Conservation (phyloP, 23 tunicate species). For the Trididemnum clinides region DNA sequence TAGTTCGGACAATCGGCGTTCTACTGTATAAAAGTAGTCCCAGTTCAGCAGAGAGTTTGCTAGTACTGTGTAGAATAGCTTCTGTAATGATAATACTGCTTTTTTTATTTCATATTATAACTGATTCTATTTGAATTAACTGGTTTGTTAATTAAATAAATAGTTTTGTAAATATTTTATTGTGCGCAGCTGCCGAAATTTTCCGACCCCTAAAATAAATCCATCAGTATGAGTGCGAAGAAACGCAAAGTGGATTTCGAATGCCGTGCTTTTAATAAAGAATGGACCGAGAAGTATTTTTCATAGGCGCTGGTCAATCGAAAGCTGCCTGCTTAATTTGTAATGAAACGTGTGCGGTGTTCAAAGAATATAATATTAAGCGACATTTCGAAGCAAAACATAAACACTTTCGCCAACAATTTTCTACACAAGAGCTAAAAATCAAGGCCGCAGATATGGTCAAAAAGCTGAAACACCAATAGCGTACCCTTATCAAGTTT, state of each 20-base stretch:
- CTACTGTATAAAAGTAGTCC: conserved; percentile 12
- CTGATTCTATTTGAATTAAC: neutral
- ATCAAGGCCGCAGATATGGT: conserved; percentile 29
- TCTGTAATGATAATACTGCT: conserved; percentile 11
- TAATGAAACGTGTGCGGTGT: conserved; percentile 35
- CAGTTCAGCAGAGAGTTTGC: conserved; percentile 11
- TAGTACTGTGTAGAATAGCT: neutral
- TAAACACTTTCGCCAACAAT: conserved; percentile 15
- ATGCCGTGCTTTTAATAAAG: conserved; percentile 38
- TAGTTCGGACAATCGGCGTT: too few relatives aligned
- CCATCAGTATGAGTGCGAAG: conserved; percentile 24
- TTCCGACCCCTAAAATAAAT: neutral
- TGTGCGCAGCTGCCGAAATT: conserved; percentile 6
- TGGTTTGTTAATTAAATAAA: neutral
- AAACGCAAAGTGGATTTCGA: conserved; percentile 39
- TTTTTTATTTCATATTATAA: neutral
- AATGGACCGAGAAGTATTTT: conserved; percentile 45
- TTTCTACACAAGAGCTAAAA: conserved; percentile 37
- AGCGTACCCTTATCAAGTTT: too few relatives aligned
- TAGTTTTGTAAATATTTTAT: conserved; percentile 7
- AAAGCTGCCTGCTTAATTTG: conserved; percentile 42
- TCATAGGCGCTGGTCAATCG: conserved; percentile 13
- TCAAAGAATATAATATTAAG: conserved; percentile 40
- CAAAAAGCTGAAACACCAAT: too few relatives aligned
- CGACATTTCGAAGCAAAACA: conserved; percentile 41